phyloP scores from a whole-genome alignment of 2,113 vertebrate genomes.

The Leucopsar rothschildi region DNA sequence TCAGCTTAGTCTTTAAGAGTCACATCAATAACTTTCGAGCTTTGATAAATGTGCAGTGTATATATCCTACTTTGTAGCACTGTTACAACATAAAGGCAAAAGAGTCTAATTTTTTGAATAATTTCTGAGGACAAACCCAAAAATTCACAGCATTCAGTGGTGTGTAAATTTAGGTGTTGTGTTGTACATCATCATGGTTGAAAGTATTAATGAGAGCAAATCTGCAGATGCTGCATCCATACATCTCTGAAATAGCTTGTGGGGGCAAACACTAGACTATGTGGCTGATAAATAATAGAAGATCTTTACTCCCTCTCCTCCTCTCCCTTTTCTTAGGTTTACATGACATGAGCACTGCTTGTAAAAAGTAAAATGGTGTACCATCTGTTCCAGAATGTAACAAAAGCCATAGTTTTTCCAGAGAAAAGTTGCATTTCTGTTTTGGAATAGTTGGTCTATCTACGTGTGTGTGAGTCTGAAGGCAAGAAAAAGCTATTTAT shows the following conservation, averaged over 20 bases:
- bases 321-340: neutral
- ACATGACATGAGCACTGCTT: neutral
- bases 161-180: neutral
- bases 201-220: conserved; percentile 42
- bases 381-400: neutral
- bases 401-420: neutral
- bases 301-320: neutral
- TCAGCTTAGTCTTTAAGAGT: neutral
- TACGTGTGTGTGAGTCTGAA: neutral
- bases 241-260: neutral
- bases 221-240: neutral
- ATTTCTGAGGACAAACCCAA: neutral
- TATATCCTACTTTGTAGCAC: neutral
- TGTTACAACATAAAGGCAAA: neutral
- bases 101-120: neutral
- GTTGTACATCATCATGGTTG: neutral
- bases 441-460: neutral
- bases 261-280: neutral
- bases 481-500: neutral
- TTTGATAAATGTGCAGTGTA: neutral
- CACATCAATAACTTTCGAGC: conserved; percentile 32
- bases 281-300: conserved; percentile 46
- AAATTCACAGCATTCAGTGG: neutral
- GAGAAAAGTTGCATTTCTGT: neutral
- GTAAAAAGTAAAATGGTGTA: neutral